These are phyloP conservation scores for Tipula helvola DNA, from an alignment of 2,888 invertebrate genomes.

Conservation along the genomic window DNA sequence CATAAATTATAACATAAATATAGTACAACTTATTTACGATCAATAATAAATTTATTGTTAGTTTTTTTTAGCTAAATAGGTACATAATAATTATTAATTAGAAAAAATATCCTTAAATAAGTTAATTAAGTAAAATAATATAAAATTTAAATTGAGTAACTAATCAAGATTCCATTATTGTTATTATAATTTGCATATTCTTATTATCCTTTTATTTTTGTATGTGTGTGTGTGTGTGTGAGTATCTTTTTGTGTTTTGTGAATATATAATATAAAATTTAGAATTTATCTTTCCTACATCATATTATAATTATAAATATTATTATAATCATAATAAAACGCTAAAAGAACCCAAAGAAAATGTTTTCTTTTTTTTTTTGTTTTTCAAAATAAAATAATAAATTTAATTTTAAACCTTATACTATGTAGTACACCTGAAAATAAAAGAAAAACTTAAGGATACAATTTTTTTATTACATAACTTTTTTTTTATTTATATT, in stretches of 20 bases:
- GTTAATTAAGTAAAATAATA: background rate
- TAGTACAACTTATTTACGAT: background rate
- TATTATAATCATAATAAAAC: background rate
- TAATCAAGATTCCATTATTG: slow-evolving; percentile 4
- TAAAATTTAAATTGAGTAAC: background rate
- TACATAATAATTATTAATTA: background rate
- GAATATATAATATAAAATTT: background rate
- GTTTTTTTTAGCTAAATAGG: background rate
- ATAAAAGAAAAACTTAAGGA: background rate
- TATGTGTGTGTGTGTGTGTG: no score
- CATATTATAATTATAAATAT: background rate
- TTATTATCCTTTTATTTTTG: background rate
- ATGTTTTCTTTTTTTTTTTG: background rate
- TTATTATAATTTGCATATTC: background rate
- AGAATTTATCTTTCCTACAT: background rate
- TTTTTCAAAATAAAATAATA: background rate
- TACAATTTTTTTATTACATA: slow-evolving; percentile 18
- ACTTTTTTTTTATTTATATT: slow-evolving; percentile 35
- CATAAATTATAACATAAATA: background rate
- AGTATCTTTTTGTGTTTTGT: background rate
- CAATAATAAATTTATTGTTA: background rate
- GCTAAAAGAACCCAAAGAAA: background rate
- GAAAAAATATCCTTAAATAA: background rate
- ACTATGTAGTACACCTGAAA: background rate
- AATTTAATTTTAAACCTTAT: background rate